Percentiles rank a stretch among this genome's conserved stretches.
Conservation (phyloP, 1,140 invertebrate species). For the Bombus affinis region DNA sequence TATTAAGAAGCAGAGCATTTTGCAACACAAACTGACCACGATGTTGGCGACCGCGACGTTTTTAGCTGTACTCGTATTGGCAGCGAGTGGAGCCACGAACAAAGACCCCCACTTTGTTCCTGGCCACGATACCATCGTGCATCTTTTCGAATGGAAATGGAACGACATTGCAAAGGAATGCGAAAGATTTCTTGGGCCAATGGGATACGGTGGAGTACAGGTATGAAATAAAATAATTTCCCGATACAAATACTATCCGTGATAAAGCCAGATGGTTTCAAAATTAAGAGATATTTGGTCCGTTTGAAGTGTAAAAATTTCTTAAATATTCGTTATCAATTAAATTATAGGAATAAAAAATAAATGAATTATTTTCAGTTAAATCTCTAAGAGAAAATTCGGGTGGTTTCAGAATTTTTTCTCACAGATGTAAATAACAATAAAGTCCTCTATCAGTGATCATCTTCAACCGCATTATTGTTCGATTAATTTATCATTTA, state of each 20-base stretch:
- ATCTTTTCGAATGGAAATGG: conserved; percentile 87
- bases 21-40: background rate
- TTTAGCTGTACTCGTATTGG: conserved; percentile 27
- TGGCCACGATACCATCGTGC: conserved; percentile 79
- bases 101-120: conserved; percentile 63
- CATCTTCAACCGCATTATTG: background rate
- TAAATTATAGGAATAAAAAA: too few species aligned
- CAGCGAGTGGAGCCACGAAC: conserved; percentile 4
- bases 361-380: too few species aligned
- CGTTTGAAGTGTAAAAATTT: too few species aligned
- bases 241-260: background rate
- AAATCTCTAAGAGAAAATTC: too few species aligned
- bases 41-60: conserved; percentile 36
- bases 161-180: conserved; percentile 87
- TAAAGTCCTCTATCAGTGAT: background rate
- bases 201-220: conserved; percentile 89
- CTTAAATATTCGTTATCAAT: too few species aligned
- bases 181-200: conserved; percentile 85
- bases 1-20: conserved; percentile 20
- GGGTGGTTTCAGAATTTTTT: too few species aligned
- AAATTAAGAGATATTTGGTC: too few species aligned
- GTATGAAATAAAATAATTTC: conserved; percentile 74
- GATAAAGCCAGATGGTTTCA: too few species aligned
- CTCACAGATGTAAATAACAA: background rate
- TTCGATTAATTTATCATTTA: background rate